Evolutionary conservation across 2,113 vertebrate genomes (phyloP).

Genomic region (Balaenoptera acutorostrata): DNA sequence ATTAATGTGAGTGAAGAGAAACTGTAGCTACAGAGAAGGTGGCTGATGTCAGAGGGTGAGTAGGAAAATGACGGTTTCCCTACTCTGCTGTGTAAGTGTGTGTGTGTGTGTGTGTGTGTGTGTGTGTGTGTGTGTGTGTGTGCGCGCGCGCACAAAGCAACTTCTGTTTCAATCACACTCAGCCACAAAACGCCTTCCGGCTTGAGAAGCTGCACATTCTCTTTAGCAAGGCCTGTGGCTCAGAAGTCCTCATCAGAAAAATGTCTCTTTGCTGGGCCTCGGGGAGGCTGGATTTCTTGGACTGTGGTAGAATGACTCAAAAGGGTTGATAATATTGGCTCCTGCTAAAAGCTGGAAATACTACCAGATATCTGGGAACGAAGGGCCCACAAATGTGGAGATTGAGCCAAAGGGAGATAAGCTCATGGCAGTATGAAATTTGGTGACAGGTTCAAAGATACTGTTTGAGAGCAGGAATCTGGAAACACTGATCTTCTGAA

Average conservation of each 20-base stretch:
- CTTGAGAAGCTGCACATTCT: not conserved
- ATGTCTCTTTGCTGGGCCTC: not conserved
- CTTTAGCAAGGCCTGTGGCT: not conserved
- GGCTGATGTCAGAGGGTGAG: constrained; percentile 74
- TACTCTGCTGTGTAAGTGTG: not conserved
- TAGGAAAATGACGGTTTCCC: constrained; percentile 52
- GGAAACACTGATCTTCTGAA: not conserved
- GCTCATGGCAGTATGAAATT: not conserved
- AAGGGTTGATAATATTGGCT: rapidly evolving
- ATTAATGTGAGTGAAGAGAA: constrained; percentile 52
- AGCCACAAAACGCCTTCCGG: constrained; percentile 63
- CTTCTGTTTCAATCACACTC: constrained; percentile 70
- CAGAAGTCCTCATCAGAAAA: not conserved
- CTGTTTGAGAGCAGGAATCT: not conserved
- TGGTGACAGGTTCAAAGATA: not conserved
- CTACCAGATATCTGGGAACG: not conserved
- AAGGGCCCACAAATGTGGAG: not conserved
- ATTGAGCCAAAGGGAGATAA: not conserved
- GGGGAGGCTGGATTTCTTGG: not conserved
- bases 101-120: not conserved
- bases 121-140: not conserved
- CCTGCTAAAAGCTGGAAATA: not conserved
- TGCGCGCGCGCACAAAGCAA: not conserved
- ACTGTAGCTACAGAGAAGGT: constrained; percentile 44
- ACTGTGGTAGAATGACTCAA: not conserved